Evolutionary conservation across 2,888 invertebrate genomes (phyloP), one percentile per base, ranked within the genome.

Genomic region (Eupithecia pulchellata): DNA sequence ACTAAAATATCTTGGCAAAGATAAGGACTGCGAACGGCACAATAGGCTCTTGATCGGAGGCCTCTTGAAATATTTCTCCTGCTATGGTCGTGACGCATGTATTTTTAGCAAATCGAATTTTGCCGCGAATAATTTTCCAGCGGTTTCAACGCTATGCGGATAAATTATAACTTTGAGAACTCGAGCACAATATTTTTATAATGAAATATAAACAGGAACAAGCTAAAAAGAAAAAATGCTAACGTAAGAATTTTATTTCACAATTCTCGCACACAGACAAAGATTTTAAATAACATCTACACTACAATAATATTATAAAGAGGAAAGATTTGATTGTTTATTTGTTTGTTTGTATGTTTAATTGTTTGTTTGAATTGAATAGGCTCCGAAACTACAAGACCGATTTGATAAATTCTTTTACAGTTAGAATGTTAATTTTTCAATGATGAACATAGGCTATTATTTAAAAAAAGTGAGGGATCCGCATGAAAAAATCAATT

Each of bases 1-100:
- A 60, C 58, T 60, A 32, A 60, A 60, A 60, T 32, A 60, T 30
- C 30, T 60, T 30, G 60, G 68, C 4, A 52, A 60, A 71, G 67
- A 71, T 71, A 71, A 71, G 71, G 55, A 32, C 55, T 63, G 36
- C 69, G 79, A 58, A 78, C 70, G 71, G 67, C 65, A 71, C 74
- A 70, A 63, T 60, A 66, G 69, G 57, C 73, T 39, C 68, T 81
- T 68, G 42, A 75, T 69, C 68, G 52, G 61, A 64, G 64, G 29
- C 55, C 61, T n/a, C 36, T 47, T 25, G 25, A 57, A 14, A 8
- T 29, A 17, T 57, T 57, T 57, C 29, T 29, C 17, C 4, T 2
- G 57, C 29, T 57, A 57, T 29, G 17, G 27, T 57, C 29, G 29
- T 29, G 27, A 27, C 27, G 29, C 27, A 29, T 57, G 29, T 57